Conservation (phyloP, 1,140 invertebrate species). For the Scaptodrosophila lebanonensis region DNA sequence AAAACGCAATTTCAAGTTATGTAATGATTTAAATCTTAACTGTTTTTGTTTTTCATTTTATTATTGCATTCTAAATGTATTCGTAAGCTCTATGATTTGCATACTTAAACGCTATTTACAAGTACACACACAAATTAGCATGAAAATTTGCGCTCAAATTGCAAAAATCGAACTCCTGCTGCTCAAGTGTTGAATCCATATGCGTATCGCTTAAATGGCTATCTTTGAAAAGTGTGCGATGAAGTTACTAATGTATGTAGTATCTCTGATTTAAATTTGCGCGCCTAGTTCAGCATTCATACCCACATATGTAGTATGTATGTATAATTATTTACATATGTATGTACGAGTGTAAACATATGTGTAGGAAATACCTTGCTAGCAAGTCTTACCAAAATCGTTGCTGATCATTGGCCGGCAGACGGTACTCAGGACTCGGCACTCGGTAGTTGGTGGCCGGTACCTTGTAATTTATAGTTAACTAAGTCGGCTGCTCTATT, state of each 20-base stretch:
- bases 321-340: too few species aligned
- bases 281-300: neutral
- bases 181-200: conserved; percentile 17
- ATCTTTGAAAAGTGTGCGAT: conserved; percentile 72
- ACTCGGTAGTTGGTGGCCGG: too few species aligned
- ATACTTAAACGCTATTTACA: conserved; percentile 75
- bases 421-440: neutral
- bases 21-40: conserved; percentile 70
- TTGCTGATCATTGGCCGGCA: neutral
- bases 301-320: too few species aligned
- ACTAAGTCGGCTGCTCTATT: conserved; percentile 9
- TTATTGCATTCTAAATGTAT: conserved; percentile 75
- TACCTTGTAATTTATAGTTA: too few species aligned
- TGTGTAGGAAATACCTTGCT: too few species aligned
- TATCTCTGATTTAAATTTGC: neutral
- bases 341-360: too few species aligned
- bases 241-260: too few species aligned
- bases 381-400: neutral
- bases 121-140: conserved; percentile 66
- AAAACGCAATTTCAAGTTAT: conserved; percentile 6
- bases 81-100: conserved; percentile 75
- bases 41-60: conserved; percentile 40
- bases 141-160: conserved; percentile 40
- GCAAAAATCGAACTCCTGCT: conserved; percentile 28
- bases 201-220: conserved; percentile 54